Percentiles rank a stretch among this genome's conserved stretches.
Evolutionary conservation across 2,797 vertebrate species (phyloP).

Genomic region (Rhynchotus rufescens): DNA sequence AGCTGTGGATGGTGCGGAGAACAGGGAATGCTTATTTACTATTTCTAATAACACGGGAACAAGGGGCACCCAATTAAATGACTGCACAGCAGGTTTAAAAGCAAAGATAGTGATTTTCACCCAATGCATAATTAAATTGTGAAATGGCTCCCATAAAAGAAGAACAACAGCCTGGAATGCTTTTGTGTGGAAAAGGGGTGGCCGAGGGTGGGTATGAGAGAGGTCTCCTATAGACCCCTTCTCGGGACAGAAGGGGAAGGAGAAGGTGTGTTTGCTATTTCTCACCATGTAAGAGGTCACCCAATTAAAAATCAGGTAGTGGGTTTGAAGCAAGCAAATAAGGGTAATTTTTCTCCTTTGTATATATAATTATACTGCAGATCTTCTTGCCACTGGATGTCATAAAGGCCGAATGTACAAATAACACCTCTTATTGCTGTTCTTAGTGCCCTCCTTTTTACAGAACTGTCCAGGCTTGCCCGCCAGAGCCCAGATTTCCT

Average conservation of each 20-base stretch:
- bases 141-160: constrained; percentile 67
- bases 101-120: constrained; percentile 61
- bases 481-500: background rate
- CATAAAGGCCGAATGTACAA: background rate
- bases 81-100: constrained; percentile 61
- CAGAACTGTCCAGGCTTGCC: background rate
- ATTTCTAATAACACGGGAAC: constrained; percentile 69
- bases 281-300: constrained; percentile 12
- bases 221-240: background rate
- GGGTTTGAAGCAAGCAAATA: constrained; percentile 36
- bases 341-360: constrained; percentile 29
- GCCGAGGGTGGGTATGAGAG: background rate
- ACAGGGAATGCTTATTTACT: constrained; percentile 67
- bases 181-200: constrained; percentile 50
- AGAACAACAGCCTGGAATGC: constrained; percentile 29
- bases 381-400: constrained; percentile 38
- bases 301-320: constrained; percentile 45
- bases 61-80: constrained; percentile 70
- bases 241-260: background rate
- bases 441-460: background rate
- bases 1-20: background rate
- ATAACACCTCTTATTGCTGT: constrained; percentile 11
- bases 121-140: constrained; percentile 68
- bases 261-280: background rate
- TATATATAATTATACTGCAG: constrained; percentile 57